Conservation (phyloP, 1,140 invertebrate genomes). For the Zaprionus kolodkinae region DNA sequence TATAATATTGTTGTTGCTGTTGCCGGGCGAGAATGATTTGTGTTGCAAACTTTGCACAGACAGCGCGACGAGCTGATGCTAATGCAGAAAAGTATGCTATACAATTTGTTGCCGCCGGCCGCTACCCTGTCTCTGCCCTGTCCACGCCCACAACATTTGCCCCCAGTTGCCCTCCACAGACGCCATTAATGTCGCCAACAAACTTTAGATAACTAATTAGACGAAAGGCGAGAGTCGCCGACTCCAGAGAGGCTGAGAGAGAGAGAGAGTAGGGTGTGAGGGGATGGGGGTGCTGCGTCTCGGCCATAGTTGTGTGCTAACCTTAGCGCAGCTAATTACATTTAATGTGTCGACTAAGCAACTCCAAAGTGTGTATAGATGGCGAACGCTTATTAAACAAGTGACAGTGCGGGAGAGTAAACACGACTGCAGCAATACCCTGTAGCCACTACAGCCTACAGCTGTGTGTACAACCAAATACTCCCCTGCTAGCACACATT, state of each 20-base stretch:
- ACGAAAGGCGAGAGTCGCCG: conserved; percentile 44
- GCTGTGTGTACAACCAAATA: not conserved
- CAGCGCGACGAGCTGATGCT: conserved; percentile 52
- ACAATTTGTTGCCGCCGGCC: conserved; percentile 51
- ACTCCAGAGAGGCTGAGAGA: not conserved
- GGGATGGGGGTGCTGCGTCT: conserved; percentile 2
- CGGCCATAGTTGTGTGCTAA: conserved; percentile 70
- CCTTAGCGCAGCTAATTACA: conserved; percentile 81
- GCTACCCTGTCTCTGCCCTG: not conserved
- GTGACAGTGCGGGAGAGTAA: not conserved
- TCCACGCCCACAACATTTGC: conserved; percentile 1
- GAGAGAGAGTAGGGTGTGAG: not conserved
- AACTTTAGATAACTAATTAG: conserved; percentile 82
- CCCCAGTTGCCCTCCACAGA: conserved; percentile 13
- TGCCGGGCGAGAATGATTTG: conserved; percentile 63
- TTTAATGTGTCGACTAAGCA: conserved; percentile 82
- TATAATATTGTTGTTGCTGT: conserved; percentile 36
- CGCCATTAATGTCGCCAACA: conserved; percentile 77
- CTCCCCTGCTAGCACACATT: not conserved
- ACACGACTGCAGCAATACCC: conserved; percentile 4
- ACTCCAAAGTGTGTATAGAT: conserved; percentile 57
- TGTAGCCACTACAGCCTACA: too few species aligned
- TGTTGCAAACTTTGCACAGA: conserved; percentile 41
- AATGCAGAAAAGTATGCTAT: conserved; percentile 70
- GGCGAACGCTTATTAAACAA: conserved; percentile 68